These are phyloP conservation scores for Delphinus delphis DNA, from an alignment of 2,113 vertebrate genomes.

Conservation along the genomic window DNA sequence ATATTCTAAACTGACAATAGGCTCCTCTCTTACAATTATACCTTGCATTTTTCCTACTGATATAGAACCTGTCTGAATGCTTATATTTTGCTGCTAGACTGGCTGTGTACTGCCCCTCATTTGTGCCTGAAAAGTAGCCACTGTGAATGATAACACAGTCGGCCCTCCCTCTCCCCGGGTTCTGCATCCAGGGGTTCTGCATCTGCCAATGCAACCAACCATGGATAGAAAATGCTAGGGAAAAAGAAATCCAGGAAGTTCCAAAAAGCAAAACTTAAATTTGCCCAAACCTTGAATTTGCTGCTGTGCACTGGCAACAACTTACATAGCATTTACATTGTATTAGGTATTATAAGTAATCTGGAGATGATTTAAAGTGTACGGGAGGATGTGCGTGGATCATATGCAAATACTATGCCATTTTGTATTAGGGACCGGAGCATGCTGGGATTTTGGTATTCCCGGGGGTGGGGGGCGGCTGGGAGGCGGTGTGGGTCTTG, in stretches of 20 bases:
- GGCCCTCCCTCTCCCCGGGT: neutral
- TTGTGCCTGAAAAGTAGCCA: neutral
- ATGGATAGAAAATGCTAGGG: neutral
- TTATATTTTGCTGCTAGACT: neutral
- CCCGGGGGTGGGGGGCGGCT: neutral
- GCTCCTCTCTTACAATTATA: slow-evolving; percentile 38
- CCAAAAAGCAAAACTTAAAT: neutral
- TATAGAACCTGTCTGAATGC: neutral
- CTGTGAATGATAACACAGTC: neutral
- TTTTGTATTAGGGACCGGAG: neutral
- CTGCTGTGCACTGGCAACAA: neutral
- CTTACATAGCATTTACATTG: neutral
- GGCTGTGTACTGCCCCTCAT: no score
- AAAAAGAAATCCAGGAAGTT: neutral
- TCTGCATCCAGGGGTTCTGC: neutral
- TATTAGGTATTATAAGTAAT: neutral
- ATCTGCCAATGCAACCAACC: neutral
- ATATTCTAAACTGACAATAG: slow-evolving; percentile 51
- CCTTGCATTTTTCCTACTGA: neutral
- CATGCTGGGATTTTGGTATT: neutral
- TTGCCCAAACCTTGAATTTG: neutral
- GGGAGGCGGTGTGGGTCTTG: neutral
- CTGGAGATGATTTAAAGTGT: neutral
- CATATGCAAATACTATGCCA: neutral
- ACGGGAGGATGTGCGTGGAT: neutral